These are phyloP conservation scores for Drosophila hamatofila DNA, from an alignment of 2,888 invertebrate genomes.

Conservation along the genomic window DNA sequence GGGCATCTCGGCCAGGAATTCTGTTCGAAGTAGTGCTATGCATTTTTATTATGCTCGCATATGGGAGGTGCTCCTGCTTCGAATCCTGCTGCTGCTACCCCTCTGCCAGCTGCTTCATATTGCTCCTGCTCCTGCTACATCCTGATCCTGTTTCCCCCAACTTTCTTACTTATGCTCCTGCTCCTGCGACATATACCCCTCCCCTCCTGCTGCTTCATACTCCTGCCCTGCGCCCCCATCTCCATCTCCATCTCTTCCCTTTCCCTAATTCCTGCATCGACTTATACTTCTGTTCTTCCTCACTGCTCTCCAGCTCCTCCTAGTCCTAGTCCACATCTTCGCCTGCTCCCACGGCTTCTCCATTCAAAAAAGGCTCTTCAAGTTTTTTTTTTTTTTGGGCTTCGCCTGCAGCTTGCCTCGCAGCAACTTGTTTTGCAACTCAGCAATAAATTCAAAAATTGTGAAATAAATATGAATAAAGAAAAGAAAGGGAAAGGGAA, in stretches of 20 bases:
- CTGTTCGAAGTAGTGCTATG: conserved; percentile 54
- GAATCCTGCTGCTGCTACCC: not conserved
- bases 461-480: conserved; percentile 62
- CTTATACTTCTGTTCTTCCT: not conserved
- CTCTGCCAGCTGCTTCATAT: not conserved
- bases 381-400: not conserved
- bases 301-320: not conserved
- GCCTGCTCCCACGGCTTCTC: not conserved
- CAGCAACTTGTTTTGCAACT: conserved; percentile 29
- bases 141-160: not conserved
- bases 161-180: not conserved
- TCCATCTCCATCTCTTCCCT: not conserved
- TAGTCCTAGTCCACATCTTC: not conserved
- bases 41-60: conserved; percentile 69
- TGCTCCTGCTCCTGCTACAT: not conserved
- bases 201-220: not conserved
- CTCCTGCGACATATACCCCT: not conserved
- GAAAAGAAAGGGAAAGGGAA: conserved; percentile 4
- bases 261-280: not conserved
- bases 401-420: conserved; percentile 21
- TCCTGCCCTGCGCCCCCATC: no score
- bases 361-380: conserved; percentile 8
- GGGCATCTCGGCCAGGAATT: not conserved
- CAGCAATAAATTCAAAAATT: conserved; percentile 71
- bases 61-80: conserved; percentile 15